Evolutionary conservation across 2,888 invertebrate species (phyloP), one percentile per base, ranked within the genome.

Genomic region (Abrostola tripartita): DNA sequence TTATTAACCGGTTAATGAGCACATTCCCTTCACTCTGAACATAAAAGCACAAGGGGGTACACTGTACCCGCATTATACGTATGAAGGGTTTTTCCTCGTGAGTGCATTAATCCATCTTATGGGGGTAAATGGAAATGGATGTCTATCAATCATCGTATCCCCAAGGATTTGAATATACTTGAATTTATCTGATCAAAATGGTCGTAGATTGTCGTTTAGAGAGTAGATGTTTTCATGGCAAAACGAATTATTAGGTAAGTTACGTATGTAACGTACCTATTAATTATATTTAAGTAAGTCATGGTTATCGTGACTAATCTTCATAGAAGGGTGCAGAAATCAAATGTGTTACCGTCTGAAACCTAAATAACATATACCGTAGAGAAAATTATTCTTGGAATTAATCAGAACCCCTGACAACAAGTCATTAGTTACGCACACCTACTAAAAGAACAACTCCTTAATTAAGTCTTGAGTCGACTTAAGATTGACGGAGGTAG

Each of bases 31-130:
- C 55, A 62, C 59, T 65, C 60, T 42, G 52, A 60, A 63, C 36
- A 53, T 60, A 62, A 61, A 70, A 37, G 52, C 58, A 53, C 52
- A 51, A 68, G 60, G 69, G 72, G 68, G 65, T 58, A 54, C 44
- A 50, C 57, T 40, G 9, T 68, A 64, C 40, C 60, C 64, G 65
- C 68, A 75, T 78, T 74, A 77, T 76, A 80, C 74, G 64, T 74
- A 52, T 78, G 81, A 82, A 76, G 55, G 76, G 69, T 69, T 82
- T 68, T 85, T 85, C 80, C 78, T 79, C 74, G 78, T 73, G 76
- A 85, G 72, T 81, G 82, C 81, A 81, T 79, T 80, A 83, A 84
- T 84, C 79, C 78, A 63, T 79, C 81, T 79, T 79, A 68, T 52
- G 53, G 65, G 66, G 71, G 71, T 75, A 68, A 14, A 79, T 77